Base-by-base conservation (phyloP, 2,888 invertebrate genomes). In the Esperia sulphurella region DNA sequence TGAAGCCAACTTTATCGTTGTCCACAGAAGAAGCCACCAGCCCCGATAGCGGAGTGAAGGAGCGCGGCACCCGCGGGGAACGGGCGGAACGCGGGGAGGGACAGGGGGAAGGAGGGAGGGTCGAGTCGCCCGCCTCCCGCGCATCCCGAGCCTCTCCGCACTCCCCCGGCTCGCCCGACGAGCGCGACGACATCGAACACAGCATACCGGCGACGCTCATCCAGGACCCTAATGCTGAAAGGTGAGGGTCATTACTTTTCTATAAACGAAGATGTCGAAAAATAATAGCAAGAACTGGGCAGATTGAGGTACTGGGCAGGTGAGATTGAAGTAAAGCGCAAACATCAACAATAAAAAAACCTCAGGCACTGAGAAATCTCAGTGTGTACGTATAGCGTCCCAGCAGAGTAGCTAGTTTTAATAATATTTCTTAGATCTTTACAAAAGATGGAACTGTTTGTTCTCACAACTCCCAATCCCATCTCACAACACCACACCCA, bases 11-110 rank as follows among this genome's bases (percentile, higher is more conserved):
- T 21, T 21, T 68, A 47, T 67, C 49, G 31, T 85, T 85, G 83
- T 79, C 69, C 63, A 59, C 88, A 90, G 92, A 91, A 70, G 92
- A 92, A 74, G 90, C 91, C 58, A 91, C 91, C 54, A 92, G 91
- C 63, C 91, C 91, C 63, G 91, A 88, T 53, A 87, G 91, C 83
- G 91, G 91, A 75, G 91, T 91, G 78, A 91, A 91, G 74, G 89
- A 91, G 65, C 80, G 58, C 83, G 78, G 56, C 77, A 76, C 58
- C 83, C 78, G 56, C 77, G 76, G 78, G 83, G 78, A 71, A 79
- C 86, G 78, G 86, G 83, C 61, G 33, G 90, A 84, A 56, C 89
- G 82, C 70, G 48, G 73, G 73, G 51, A 82, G 57, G 88, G 82
- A 3, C 21, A 71, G 73, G 89, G 61, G 33, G 90, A 84, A 56